phyloP scores from a whole-genome alignment of 2,888 invertebrate genomes.

The Linnaemya tessellans region DNA sequence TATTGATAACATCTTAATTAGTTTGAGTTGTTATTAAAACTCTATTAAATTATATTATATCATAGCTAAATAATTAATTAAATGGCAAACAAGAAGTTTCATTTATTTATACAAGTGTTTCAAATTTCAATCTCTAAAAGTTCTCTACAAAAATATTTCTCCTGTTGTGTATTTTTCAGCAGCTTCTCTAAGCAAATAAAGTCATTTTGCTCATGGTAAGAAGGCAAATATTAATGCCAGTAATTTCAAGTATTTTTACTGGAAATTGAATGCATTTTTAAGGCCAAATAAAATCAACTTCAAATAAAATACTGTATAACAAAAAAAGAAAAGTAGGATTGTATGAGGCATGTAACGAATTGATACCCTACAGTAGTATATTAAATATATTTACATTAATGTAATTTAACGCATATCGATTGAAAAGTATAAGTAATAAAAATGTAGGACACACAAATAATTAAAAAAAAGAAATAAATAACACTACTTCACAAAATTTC shows the following conservation, averaged over 20 bases:
- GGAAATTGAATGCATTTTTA: constrained; percentile 17
- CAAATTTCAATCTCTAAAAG: background rate
- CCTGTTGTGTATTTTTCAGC: background rate
- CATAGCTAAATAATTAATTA: background rate
- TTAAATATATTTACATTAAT: too few relatives aligned
- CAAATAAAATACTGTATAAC: background rate
- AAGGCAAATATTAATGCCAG: background rate
- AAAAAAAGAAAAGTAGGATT: background rate
- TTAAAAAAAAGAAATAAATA: too few relatives aligned
- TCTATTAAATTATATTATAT: too few relatives aligned
- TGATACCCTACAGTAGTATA: background rate
- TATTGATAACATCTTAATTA: too few relatives aligned
- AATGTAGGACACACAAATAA: too few relatives aligned
- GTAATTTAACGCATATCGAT: too few relatives aligned
- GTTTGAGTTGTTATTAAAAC: too few relatives aligned
- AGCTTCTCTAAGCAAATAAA: background rate
- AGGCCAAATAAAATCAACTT: background rate
- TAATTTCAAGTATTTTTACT: constrained; percentile 20
- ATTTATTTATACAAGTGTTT: background rate
- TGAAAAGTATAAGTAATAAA: too few relatives aligned
- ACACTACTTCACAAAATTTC: too few relatives aligned
- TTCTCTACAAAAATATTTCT: background rate
- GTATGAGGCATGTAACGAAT: background rate
- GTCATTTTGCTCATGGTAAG: background rate
- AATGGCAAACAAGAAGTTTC: too few relatives aligned